These are phyloP conservation scores for Mellilla xanthometata DNA, from an alignment of 2,888 invertebrate species.

Conservation along the genomic window DNA sequence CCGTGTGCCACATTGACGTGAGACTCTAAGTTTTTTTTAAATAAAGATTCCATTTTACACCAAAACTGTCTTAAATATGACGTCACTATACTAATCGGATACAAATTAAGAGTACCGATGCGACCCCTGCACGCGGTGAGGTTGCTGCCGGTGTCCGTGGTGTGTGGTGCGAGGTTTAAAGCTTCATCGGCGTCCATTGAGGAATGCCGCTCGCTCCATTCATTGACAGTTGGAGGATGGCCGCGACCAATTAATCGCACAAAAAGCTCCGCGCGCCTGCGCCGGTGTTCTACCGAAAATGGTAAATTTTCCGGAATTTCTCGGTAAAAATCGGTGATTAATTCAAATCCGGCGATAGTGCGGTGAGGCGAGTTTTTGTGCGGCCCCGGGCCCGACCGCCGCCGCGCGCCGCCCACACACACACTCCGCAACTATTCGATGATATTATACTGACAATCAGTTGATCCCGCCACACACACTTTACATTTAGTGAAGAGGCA, in stretches of 20 bases:
- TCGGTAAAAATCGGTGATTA: slow-evolving; percentile 31
- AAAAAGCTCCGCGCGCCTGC: slow-evolving; percentile 16
- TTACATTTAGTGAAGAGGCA: too few relatives aligned
- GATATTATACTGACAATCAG: too few relatives aligned
- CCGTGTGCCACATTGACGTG: too few relatives aligned
- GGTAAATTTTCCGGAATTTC: slow-evolving; percentile 39
- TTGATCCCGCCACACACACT: too few relatives aligned
- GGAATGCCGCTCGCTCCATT: slow-evolving; percentile 15
- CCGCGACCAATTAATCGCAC: slow-evolving; percentile 25
- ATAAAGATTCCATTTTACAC: too few relatives aligned
- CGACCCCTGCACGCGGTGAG: too few relatives aligned
- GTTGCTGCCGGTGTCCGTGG: too few relatives aligned
- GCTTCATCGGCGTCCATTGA: slow-evolving; percentile 7
- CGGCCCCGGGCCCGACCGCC: slow-evolving; percentile 33
- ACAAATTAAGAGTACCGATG: too few relatives aligned
- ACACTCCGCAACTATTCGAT: background rate
- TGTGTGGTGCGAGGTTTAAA: too few relatives aligned
- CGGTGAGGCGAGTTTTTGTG: slow-evolving; percentile 41
- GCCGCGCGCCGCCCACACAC: slow-evolving; percentile 7
- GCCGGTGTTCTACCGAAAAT: slow-evolving; percentile 25
- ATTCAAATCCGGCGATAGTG: slow-evolving; percentile 33
- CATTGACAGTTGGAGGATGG: slow-evolving; percentile 27
- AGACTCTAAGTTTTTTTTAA: too few relatives aligned
- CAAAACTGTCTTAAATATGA: too few relatives aligned
- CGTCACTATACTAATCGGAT: too few relatives aligned